Evolutionary conservation across 1,140 invertebrate genomes (phyloP), one percentile per base, ranked within the genome.

Genomic region (Philotrypesis tridentata): DNA sequence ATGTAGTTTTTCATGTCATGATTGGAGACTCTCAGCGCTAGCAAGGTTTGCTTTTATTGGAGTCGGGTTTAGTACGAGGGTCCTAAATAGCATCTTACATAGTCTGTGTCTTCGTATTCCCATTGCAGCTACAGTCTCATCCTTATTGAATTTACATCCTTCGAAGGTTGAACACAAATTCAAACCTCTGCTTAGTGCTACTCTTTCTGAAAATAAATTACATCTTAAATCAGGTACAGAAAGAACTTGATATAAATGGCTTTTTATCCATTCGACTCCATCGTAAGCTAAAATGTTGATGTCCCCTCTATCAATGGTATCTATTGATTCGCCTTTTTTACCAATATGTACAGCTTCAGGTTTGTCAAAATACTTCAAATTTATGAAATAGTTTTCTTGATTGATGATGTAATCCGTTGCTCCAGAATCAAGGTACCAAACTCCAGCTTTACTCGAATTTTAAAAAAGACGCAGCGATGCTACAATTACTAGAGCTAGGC

Each of bases 201-300:
- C 23, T 55, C 87, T 88, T 9, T 89, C 83, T 31, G 91, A 92
- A 67, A 92, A 90, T 40, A 92, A 79, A 84, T 92, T 92, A 31
- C 63, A 88, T 76, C 88, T 86, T 31, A 92, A 76, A 63, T 91
- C 86, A 0, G 91, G 89, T 25, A 91, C 88, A 85, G 75, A 90
- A 74, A 91, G 76, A 9, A 91, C 90, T 75, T 92, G 85, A 0
- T 86, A 70, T n/a, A 90, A 82, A 86, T 85, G 71, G 75, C 85
- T 84, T 55, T 78, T 11, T 29, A 68, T 27, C 86, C 84, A 88
- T 0, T 60, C 31, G 0, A 80, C 68, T 48, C 85, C 85, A 70
- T 88, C 75, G 27, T 71, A 84, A 27, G 82, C 85, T 71, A 84
- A 43, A n/a, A 89, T 83, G 31, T 88, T 84, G 14, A 89, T 85